phyloP scores from a whole-genome alignment of 2,888 invertebrate species.

The Phortica okadai region DNA sequence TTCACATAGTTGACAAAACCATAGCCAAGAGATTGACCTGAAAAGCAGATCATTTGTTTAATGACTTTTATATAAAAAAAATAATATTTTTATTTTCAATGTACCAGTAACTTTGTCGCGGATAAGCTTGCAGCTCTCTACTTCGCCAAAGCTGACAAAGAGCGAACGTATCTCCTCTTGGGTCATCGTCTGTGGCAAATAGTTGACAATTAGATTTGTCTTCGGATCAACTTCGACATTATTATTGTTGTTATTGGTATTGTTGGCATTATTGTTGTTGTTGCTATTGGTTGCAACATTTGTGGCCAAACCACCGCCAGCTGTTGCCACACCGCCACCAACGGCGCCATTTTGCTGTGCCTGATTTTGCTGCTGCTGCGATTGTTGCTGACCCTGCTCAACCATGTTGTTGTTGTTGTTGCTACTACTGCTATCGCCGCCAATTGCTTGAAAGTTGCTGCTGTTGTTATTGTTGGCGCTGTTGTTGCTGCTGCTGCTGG shows the following conservation, averaged over 20 bases:
- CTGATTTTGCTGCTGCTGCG: constrained; percentile 77
- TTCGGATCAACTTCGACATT: constrained; percentile 84
- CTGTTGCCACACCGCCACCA: constrained; percentile 45
- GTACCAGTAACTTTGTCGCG: constrained; percentile 95
- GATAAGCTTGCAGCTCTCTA: constrained; percentile 98
- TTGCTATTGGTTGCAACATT: constrained; percentile 54
- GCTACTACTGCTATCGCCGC: constrained; percentile 45
- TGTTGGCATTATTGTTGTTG: constrained; percentile 63
- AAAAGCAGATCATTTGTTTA: constrained; percentile 18
- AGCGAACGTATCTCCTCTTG: constrained; percentile 96
- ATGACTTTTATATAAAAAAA: background rate
- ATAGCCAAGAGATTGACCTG: constrained; percentile 98
- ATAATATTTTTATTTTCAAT: background rate
- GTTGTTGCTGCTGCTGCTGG: constrained; percentile 59
- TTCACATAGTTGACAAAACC: constrained; percentile 99
- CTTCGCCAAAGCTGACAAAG: constrained; percentile 96
- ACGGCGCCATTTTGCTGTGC: constrained; percentile 77
- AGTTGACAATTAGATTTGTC: constrained; percentile 96
- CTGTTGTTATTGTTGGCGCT: constrained; percentile 10
- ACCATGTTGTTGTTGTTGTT: constrained; percentile 72
- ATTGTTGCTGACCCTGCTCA: constrained; percentile 81
- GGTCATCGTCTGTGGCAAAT: constrained; percentile 94
- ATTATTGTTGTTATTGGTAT: constrained; percentile 61
- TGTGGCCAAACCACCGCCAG: constrained; percentile 42
- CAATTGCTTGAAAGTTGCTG: constrained; percentile 47